phyloP scores from a whole-genome alignment of 2,888 invertebrate genomes.

The Rotaria socialis region DNA sequence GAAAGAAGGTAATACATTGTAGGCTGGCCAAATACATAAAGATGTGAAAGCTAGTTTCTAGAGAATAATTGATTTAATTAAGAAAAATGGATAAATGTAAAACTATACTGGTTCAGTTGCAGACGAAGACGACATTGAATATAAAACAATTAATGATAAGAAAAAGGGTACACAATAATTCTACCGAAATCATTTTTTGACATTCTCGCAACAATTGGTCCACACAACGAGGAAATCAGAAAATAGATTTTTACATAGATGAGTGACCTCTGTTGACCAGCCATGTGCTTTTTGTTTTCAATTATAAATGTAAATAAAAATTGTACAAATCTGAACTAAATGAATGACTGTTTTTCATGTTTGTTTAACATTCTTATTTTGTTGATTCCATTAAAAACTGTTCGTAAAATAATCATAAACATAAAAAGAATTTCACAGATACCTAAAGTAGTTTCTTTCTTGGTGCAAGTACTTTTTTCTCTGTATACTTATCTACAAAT shows the following conservation, averaged over 20 bases:
- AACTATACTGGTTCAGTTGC: not conserved
- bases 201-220: not conserved
- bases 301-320: too few relatives aligned
- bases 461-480: not conserved
- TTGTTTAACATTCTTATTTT: too few relatives aligned
- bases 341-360: too few relatives aligned
- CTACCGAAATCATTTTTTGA: not conserved
- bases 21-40: conserved; percentile 10
- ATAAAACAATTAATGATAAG: not conserved
- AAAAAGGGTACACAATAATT: not conserved
- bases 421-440: not conserved
- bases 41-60: conserved; percentile 31
- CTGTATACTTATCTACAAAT: too few relatives aligned
- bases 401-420: too few relatives aligned
- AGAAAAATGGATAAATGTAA: not conserved
- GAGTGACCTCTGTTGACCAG: not conserved
- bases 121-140: not conserved
- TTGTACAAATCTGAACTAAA: too few relatives aligned
- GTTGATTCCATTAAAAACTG: too few relatives aligned
- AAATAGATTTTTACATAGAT: not conserved
- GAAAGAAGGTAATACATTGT: not conserved
- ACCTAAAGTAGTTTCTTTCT: not conserved
- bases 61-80: not conserved
- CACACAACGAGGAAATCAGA: not conserved
- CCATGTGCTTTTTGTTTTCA: too few relatives aligned